Evolutionary conservation across 2,113 vertebrate genomes (phyloP).

Genomic region (Zapus hudsonius): DNA sequence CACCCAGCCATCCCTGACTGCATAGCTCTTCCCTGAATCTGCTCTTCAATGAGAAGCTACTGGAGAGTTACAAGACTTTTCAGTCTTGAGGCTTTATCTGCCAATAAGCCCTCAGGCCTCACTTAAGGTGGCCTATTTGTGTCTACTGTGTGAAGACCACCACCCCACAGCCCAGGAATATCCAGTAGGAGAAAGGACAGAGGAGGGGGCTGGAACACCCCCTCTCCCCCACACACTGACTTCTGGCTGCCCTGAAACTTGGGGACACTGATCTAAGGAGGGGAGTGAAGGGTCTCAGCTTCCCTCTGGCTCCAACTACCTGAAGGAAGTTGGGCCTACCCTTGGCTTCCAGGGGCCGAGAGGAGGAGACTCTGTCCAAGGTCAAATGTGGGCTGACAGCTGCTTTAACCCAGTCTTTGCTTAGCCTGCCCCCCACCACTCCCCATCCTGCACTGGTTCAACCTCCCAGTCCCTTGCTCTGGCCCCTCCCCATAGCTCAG

Average conservation of each 20-base stretch:
- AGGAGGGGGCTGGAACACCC: background rate
- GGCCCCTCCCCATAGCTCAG: slow-evolving; percentile 58
- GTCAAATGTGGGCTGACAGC: slow-evolving; percentile 37
- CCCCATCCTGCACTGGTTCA: background rate
- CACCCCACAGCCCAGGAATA: background rate
- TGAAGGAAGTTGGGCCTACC: slow-evolving; percentile 4
- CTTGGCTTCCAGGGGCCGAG: background rate
- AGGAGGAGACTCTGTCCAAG: slow-evolving; percentile 9
- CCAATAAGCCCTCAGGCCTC: background rate
- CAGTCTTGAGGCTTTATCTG: background rate
- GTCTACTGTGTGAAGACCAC: background rate
- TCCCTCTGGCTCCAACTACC: background rate
- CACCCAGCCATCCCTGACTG: background rate
- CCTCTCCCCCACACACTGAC: background rate
- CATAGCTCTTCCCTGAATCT: background rate
- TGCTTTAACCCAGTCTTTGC: slow-evolving; percentile 12
- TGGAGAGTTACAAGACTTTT: background rate
- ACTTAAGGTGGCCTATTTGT: background rate
- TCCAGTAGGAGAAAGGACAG: background rate
- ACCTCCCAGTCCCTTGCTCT: background rate
- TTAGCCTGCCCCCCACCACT: background rate
- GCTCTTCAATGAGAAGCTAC: background rate
- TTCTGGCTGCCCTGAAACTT: background rate
- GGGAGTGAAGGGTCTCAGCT: background rate
- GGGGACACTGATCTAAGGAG: background rate